Conservation (phyloP, 2,888 invertebrate genomes). For the Drosophila koepferae region DNA sequence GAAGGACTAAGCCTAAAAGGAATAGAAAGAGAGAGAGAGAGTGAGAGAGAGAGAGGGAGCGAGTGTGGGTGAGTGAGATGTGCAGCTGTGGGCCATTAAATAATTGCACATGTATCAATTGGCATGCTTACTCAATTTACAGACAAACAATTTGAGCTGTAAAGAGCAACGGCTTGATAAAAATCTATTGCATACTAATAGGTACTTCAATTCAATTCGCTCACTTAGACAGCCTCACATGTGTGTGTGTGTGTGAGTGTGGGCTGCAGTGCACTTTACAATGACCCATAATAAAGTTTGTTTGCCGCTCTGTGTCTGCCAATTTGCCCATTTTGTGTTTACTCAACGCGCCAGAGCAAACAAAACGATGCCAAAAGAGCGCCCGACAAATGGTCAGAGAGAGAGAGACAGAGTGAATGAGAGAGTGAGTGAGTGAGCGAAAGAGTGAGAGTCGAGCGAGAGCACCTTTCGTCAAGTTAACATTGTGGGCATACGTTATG, state of each 20-base stretch:
- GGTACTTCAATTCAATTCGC: constrained; percentile 73
- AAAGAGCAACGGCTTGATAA: constrained; percentile 69
- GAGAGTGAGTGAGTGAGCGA: not conserved
- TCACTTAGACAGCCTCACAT: constrained; percentile 55
- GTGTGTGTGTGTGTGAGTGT: constrained; percentile 15
- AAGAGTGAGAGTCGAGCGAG: constrained; percentile 5
- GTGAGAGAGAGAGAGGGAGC: not conserved
- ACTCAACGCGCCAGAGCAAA: constrained; percentile 61
- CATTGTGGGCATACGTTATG: constrained; percentile 41
- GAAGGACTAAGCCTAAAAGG: constrained; percentile 12
- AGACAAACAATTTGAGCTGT: constrained; percentile 61
- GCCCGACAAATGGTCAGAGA: not conserved
- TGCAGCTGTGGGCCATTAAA: constrained; percentile 24
- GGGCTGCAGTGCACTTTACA: constrained; percentile 61
- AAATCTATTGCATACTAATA: constrained; percentile 76
- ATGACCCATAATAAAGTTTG: constrained; percentile 76
- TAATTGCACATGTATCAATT: constrained; percentile 61
- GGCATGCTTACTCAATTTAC: constrained; percentile 59
- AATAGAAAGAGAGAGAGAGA: not conserved
- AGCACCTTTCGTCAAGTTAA: constrained; percentile 64
- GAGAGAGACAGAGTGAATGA: not conserved
- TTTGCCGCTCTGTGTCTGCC: constrained; percentile 70
- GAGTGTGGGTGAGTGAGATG: not conserved
- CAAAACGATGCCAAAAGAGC: constrained; percentile 60
- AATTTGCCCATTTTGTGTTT: constrained; percentile 69